Conservation (phyloP, 2,113 vertebrate species). For the Callospermophilus lateralis region DNA sequence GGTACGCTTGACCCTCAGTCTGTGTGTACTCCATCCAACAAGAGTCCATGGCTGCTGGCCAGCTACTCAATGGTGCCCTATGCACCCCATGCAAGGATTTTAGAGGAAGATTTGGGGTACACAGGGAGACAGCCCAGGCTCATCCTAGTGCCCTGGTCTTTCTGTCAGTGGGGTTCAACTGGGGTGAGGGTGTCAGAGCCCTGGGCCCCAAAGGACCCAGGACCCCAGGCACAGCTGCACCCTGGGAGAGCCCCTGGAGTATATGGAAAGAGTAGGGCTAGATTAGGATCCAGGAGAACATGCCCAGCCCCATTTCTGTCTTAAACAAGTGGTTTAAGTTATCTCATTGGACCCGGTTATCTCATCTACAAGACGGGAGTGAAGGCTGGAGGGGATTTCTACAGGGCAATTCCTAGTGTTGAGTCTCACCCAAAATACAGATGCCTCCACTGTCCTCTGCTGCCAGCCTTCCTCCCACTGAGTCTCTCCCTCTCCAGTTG, state of each 20-base stretch:
- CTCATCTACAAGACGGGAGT: neutral
- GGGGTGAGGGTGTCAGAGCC: no score
- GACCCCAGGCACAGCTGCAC: neutral
- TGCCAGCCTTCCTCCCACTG: neutral
- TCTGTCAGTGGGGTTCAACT: neutral
- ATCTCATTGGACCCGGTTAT: neutral
- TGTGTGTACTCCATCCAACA: neutral
- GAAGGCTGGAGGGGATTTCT: neutral
- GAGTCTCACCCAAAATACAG: neutral
- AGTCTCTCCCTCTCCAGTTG: neutral
- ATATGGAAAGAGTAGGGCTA: neutral
- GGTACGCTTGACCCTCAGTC: neutral
- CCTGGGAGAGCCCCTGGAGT: neutral
- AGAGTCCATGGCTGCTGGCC: neutral
- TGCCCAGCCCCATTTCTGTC: neutral
- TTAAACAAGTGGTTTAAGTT: neutral
- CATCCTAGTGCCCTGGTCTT: neutral
- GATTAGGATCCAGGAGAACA: neutral
- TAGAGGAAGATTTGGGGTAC: neutral
- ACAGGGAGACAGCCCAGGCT: neutral
- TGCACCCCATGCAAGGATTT: neutral
- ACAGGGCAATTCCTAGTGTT: neutral
- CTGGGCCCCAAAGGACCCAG: neutral
- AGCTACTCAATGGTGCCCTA: neutral
- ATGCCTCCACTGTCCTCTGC: neutral